These are phyloP conservation scores for Wiebesia pumilae DNA, from an alignment of 1,140 invertebrate species.

Conservation along the genomic window DNA sequence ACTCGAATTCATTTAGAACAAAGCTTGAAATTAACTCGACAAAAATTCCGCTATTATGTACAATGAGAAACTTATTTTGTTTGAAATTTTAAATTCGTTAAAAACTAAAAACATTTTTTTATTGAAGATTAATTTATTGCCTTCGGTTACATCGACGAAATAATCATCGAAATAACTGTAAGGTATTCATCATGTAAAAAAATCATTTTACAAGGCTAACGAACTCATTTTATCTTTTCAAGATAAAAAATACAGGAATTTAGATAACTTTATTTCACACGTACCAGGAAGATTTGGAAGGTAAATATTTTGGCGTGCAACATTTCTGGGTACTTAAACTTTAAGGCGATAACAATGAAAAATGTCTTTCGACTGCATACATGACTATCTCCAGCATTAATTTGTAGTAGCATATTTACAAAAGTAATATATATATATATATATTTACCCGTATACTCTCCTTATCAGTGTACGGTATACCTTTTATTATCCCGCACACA, in stretches of 20 bases:
- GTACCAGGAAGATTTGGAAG: conserved; percentile 16
- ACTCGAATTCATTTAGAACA: neutral
- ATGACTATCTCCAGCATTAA: neutral
- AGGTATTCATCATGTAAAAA: neutral
- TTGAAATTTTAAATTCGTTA: neutral
- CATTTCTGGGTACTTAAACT: neutral
- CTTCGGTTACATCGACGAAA: no score
- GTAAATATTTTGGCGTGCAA: conserved; percentile 9
- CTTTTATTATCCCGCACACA: neutral
- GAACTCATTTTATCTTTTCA: neutral
- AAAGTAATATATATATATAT: conserved; percentile 23
- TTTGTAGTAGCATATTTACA: conserved; percentile 30
- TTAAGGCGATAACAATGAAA: neutral
- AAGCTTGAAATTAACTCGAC: neutral
- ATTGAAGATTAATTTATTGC: no score
- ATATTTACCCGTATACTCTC: neutral
- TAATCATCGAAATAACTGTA: neutral
- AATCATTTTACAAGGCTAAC: neutral
- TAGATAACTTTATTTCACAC: neutral
- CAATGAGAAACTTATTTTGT: neutral
- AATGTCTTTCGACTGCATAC: neutral
- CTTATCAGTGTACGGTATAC: neutral
- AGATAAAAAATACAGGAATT: neutral
- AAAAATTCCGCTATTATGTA: neutral
- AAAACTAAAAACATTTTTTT: neutral